These are phyloP conservation scores for Diadegma fenestrale DNA, from an alignment of 2,888 invertebrate genomes.

Conservation along the genomic window DNA sequence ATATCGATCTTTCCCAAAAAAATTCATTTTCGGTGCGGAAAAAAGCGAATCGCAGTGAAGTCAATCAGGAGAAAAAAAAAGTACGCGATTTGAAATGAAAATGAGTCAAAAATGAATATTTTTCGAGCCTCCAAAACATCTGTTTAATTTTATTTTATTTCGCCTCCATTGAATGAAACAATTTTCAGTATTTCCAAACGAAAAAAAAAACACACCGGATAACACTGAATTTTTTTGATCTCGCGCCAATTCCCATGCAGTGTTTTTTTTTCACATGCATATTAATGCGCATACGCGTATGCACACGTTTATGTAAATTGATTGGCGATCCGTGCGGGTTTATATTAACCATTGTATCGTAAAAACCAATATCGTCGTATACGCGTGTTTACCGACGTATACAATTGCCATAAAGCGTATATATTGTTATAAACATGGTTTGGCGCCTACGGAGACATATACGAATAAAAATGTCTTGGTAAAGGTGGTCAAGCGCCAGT, in stretches of 20 bases:
- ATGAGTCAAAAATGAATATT: not conserved
- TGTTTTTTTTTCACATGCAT: not conserved
- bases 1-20: too few species aligned
- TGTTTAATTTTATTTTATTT: not conserved
- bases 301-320: slow-evolving; percentile 46
- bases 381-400: slow-evolving; percentile 18
- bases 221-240: not conserved
- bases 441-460: not conserved
- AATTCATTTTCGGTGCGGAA: too few species aligned
- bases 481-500: slow-evolving; percentile 59
- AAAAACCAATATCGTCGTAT: slow-evolving; percentile 27
- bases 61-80: slow-evolving; percentile 1
- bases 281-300: not conserved
- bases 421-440: not conserved
- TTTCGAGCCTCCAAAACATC: not conserved
- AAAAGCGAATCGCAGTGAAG: not conserved
- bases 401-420: not conserved
- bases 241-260: not conserved
- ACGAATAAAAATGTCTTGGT: not conserved
- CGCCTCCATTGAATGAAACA: not conserved
- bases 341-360: slow-evolving; percentile 54
- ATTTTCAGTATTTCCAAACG: not conserved
- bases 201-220: not conserved
- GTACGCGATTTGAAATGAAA: not conserved
- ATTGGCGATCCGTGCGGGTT: slow-evolving; percentile 59